Evolutionary conservation across 2,113 vertebrate genomes (phyloP).

Genomic region (Cyprinus carpio): DNA sequence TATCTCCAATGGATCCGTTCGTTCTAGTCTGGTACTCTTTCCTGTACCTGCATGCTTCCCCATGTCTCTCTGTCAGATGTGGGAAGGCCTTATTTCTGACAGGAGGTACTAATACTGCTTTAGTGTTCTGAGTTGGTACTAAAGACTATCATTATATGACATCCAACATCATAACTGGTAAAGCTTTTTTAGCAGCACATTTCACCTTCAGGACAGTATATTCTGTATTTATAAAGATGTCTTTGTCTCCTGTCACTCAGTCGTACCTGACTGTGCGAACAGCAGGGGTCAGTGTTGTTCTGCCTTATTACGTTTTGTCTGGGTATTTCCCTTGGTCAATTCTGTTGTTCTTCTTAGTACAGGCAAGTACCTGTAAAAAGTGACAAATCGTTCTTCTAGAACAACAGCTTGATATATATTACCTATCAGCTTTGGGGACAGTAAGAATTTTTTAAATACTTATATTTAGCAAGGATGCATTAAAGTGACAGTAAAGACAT

Average conservation of each 20-base stretch:
- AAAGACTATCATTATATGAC: neutral
- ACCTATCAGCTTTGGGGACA: neutral
- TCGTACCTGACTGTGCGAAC: neutral
- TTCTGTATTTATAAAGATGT: neutral
- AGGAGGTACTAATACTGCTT: neutral
- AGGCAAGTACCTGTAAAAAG: neutral
- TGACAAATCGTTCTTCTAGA: neutral
- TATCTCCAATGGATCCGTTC: neutral
- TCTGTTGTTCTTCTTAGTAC: neutral
- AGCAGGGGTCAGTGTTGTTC: conserved; percentile 36
- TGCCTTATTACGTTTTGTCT: neutral
- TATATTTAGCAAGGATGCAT: neutral
- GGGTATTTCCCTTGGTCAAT: neutral
- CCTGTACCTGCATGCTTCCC: neutral
- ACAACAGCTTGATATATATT: neutral
- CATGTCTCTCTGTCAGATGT: neutral
- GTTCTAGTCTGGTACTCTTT: neutral
- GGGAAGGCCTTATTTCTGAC: neutral
- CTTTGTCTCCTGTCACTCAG: neutral
- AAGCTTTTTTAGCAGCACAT: neutral
- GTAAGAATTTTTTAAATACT: neutral
- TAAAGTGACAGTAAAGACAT: neutral
- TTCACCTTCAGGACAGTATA: neutral
- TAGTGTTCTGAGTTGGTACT: neutral
- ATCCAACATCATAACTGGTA: neutral